These are phyloP conservation scores for Plagiodera versicolora DNA, from an alignment of 2,888 invertebrate species.

Conservation along the genomic window DNA sequence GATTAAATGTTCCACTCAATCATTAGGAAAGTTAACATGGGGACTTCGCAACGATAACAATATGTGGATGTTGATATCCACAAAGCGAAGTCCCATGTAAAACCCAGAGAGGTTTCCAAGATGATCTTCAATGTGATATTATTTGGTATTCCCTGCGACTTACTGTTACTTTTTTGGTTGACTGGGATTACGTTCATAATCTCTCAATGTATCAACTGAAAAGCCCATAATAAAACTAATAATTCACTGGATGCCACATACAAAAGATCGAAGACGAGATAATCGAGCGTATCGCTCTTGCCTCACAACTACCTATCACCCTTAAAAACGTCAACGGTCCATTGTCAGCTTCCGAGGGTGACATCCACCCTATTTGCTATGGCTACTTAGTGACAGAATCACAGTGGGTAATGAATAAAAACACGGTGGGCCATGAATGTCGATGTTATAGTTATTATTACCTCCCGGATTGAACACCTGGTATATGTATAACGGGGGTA, in stretches of 20 bases:
- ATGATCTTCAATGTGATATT: too few relatives aligned
- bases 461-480: constrained; percentile 42
- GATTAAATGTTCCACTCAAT: too few relatives aligned
- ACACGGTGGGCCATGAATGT: constrained; percentile 38
- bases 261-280: constrained; percentile 28
- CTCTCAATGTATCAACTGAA: constrained; percentile 19
- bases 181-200: constrained; percentile 21
- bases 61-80: too few relatives aligned
- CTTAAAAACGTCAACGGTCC: constrained; percentile 36
- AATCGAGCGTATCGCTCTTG: constrained; percentile 29
- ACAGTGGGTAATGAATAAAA: constrained; percentile 34
- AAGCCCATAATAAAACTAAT: constrained; percentile 24
- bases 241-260: constrained; percentile 24
- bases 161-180: too few relatives aligned
- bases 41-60: too few relatives aligned
- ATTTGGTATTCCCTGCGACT: too few relatives aligned
- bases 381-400: constrained; percentile 46
- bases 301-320: constrained; percentile 34
- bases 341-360: constrained; percentile 37
- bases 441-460: constrained; percentile 41
- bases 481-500: constrained; percentile 28
- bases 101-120: too few relatives aligned
- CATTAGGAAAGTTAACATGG: too few relatives aligned
- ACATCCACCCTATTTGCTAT: constrained; percentile 43
- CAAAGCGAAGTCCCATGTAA: too few relatives aligned